These are phyloP conservation scores for Entomobrya proxima DNA, from an alignment of 2,888 invertebrate genomes.

Conservation along the genomic window DNA sequence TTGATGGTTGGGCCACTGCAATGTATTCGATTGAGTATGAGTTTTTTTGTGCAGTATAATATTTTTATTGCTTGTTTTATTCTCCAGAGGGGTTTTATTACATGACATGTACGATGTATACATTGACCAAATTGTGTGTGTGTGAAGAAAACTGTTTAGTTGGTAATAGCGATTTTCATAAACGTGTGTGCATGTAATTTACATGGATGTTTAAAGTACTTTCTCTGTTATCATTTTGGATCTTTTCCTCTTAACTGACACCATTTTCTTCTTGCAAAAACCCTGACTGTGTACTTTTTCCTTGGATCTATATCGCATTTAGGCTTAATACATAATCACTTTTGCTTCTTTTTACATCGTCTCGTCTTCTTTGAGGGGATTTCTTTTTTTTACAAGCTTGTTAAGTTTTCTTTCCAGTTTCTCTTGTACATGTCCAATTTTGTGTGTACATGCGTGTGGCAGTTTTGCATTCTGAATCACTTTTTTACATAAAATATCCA, in stretches of 20 bases:
- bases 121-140: not conserved
- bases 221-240: not conserved
- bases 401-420: not conserved
- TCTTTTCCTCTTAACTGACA: slow-evolving; percentile 28
- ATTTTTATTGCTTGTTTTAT: slow-evolving; percentile 22
- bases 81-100: not conserved
- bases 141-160: not conserved
- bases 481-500: slow-evolving; percentile 31
- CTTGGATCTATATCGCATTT: not conserved
- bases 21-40: not conserved
- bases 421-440: not conserved
- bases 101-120: not conserved
- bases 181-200: not conserved
- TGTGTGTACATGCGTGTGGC: not conserved
- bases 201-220: not conserved
- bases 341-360: not conserved
- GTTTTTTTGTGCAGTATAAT: not conserved
- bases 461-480: slow-evolving; percentile 16
- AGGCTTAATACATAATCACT: not conserved
- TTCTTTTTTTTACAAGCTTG: not conserved
- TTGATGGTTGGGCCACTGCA: slow-evolving; percentile 13
- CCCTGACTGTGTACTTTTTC: not conserved
- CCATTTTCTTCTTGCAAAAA: slow-evolving; percentile 16
- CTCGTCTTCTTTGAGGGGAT: not conserved
- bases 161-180: not conserved